phyloP scores from a whole-genome alignment of 30 jellyfish, hydroid and myxozoan species.

The Rhopilema esculentum region DNA sequence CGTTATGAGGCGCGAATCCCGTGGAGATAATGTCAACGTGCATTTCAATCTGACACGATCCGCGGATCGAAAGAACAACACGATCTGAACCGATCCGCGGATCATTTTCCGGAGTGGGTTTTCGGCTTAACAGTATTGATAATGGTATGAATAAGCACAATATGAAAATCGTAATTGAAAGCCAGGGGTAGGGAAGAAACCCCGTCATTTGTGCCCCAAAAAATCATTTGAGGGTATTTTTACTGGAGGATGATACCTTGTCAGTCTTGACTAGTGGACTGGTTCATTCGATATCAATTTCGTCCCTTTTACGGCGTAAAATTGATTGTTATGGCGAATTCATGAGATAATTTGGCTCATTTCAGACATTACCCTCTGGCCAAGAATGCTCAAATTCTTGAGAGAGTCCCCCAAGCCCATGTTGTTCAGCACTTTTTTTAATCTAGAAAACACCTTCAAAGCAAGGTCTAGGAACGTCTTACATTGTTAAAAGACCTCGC shows the following conservation, averaged over 20 bases:
- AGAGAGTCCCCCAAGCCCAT: background rate
- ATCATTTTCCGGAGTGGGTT: no score
- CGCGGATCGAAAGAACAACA: no score
- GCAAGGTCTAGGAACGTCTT: background rate
- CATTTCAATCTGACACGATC: no score
- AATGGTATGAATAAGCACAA: background rate
- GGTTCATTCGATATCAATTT: background rate
- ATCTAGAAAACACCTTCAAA: background rate
- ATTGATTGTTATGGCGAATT: background rate
- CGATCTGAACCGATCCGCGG: no score
- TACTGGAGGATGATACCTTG: background rate
- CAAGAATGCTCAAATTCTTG: background rate
- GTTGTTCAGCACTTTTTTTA: background rate
- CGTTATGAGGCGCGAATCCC: no score
- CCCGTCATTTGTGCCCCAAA: background rate
- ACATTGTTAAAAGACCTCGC: background rate
- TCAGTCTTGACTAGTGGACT: background rate
- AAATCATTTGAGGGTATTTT: background rate
- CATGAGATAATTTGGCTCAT: background rate
- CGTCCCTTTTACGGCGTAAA: background rate
- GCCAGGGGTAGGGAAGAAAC: no score
- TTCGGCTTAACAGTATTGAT: no score
- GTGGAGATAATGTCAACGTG: no score
- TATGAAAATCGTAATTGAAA: background rate
- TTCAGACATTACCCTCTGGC: background rate